Evolutionary conservation across 92 coral and sea anemone species (phyloP).

Genomic region (Chrysogorgia sp.): DNA sequence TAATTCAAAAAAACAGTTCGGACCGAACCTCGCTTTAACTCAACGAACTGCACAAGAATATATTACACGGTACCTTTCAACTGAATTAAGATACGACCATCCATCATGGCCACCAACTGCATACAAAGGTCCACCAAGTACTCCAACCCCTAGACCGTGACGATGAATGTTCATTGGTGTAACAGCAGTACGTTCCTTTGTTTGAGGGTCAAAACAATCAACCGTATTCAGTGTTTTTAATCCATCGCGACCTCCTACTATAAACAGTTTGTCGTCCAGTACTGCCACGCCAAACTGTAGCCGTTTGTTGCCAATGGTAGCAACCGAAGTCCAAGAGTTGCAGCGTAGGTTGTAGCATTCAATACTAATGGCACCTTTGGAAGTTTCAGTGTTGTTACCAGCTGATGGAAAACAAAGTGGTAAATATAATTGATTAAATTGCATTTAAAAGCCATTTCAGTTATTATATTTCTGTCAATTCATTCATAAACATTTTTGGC

Average conservation of each 20-base stretch:
- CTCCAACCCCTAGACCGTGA: conserved; percentile 97
- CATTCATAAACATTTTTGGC: too few species aligned
- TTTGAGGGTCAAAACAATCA: conserved; percentile 85
- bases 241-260: conserved; percentile 98
- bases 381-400: conserved; percentile 79
- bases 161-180: conserved; percentile 98
- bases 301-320: conserved; percentile 88
- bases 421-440: background rate
- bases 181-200: conserved; percentile 77
- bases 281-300: conserved; percentile 98
- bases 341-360: conserved; percentile 86
- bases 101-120: conserved; percentile 99
- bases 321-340: conserved; percentile 81
- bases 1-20: too few species aligned
- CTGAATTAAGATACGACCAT: conserved; percentile 96
- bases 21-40: too few species aligned
- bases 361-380: conserved; percentile 94
- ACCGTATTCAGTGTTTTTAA: conserved; percentile 94
- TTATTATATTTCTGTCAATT: too few species aligned
- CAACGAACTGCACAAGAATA: conserved; percentile 2
- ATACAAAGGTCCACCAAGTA: conserved; percentile 89
- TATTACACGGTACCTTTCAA: conserved; percentile 75
- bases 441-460: too few species aligned
- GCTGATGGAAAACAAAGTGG: background rate
- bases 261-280: conserved; percentile 65